Base-by-base conservation (phyloP, 2,113 vertebrate species). In the Colinus virginianus region DNA sequence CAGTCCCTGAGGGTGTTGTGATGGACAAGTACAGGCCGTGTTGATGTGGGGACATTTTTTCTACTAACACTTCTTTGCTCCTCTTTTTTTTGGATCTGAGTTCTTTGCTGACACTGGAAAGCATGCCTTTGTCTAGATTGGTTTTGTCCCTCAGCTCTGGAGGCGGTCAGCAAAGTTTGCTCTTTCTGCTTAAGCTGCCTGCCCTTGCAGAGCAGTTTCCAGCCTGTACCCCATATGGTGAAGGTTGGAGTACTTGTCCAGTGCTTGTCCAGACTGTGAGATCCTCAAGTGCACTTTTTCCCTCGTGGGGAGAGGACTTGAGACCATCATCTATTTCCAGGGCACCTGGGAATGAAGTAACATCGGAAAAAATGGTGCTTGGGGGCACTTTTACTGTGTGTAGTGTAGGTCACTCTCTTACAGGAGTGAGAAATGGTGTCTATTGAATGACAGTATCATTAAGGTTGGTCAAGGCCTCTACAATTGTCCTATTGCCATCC, bases 211-310 rank as follows among this genome's bases (percentile, higher is more conserved):
- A 26, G 21, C 25, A 3, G 76, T 85, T 72, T 30, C 16, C 16
- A 59, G 40, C 34, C 21, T 53, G 26, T 61, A 74, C 63, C 25
- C 30, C 23, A 7, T 0, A 0, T 63, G 38, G 45, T 71, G 38
- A 19, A 74, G 20, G 17, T 66, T 43, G 11, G 48, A 32, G 26
- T 30, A 25, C 15, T 72, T 79, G 15, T 45, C 14, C 15, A 8
- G 34, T n/a, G 36, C 15, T 80, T 79, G 18, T 45, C 11, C 18
- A 16, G 32, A 30, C 49, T 21, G 13, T 77, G 56, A 53, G 15
- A 14, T 13, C 6, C 40, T 51, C 17, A 21, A 19, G 42, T 63
- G 22, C 20, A 20, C 7, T 58, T 87, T 42, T 61, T 16, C 25
- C 56, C 11, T 88, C 32, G 51, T 28, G 20, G 30, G 34, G 18